phyloP scores from a whole-genome alignment of 2,888 invertebrate species.

The Spilarctia lutea region DNA sequence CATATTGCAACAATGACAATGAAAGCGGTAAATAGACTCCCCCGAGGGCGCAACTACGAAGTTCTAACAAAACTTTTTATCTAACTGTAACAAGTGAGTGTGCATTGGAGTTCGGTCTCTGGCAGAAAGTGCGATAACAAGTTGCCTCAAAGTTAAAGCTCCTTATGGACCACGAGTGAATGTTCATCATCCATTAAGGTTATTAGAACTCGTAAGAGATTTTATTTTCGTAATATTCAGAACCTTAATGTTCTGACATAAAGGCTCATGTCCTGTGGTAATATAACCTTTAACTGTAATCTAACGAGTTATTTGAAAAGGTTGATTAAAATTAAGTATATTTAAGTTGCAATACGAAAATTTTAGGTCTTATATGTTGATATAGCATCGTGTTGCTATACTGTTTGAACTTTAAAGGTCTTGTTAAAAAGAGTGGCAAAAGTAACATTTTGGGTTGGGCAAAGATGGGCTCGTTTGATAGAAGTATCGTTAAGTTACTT shows the following conservation, averaged over 20 bases:
- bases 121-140: conserved; percentile 23
- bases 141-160: conserved; percentile 8
- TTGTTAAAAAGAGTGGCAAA: neutral
- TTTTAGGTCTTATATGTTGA: neutral
- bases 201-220: conserved; percentile 13
- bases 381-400: neutral
- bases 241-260: conserved; percentile 14
- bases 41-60: conserved; percentile 33
- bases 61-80: conserved; percentile 39
- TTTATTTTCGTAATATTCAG: conserved; percentile 16
- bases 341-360: neutral
- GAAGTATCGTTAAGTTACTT: neutral
- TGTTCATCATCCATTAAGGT: conserved; percentile 16
- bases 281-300: neutral
- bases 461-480: too few species aligned
- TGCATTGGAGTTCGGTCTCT: conserved; percentile 9
- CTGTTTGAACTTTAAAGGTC: neutral
- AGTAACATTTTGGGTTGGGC: neutral
- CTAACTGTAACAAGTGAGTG: conserved; percentile 27
- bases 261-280: neutral
- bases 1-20: conserved; percentile 5
- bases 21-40: conserved; percentile 25
- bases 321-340: neutral
- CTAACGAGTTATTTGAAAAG: neutral
- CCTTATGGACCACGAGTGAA: conserved; percentile 9